These are phyloP conservation scores for Anguilla megastoma DNA, from an alignment of 2,797 vertebrate species.

Conservation along the genomic window DNA sequence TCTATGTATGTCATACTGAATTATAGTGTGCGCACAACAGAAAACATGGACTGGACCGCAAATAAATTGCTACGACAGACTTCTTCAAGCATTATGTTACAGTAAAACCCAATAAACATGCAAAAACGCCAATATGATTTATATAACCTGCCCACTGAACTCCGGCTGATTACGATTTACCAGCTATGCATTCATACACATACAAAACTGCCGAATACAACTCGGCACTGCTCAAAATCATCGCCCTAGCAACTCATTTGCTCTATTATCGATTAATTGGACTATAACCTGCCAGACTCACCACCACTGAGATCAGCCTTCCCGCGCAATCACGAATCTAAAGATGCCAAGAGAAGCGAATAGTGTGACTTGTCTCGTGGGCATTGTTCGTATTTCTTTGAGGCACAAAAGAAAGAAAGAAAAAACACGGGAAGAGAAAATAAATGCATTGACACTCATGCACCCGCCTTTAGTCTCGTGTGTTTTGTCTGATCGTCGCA, in stretches of 20 bases:
- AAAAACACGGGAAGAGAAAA: background rate
- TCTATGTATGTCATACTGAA: background rate
- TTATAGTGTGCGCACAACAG: background rate
- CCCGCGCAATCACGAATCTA: constrained; percentile 12
- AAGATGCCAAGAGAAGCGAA: background rate
- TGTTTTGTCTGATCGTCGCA: background rate
- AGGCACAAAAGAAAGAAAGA: background rate
- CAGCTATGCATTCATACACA: background rate
- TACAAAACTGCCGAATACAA: background rate
- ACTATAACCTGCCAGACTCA: background rate
- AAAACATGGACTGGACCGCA: background rate
- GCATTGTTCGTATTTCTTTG: constrained; percentile 3
- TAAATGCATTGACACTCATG: background rate
- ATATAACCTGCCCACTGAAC: background rate
- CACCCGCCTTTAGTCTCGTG: background rate
- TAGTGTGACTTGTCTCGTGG: background rate
- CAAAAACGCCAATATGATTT: background rate
- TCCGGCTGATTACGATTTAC: too few relatives aligned
- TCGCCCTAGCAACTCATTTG: background rate
- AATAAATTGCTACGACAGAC: background rate
- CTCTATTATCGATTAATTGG: constrained; percentile 4
- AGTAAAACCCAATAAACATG: background rate
- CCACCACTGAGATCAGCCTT: background rate
- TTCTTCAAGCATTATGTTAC: background rate
- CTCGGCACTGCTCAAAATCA: background rate